Base-by-base conservation (phyloP, 2,113 vertebrate genomes). In the Calonectris borealis region DNA sequence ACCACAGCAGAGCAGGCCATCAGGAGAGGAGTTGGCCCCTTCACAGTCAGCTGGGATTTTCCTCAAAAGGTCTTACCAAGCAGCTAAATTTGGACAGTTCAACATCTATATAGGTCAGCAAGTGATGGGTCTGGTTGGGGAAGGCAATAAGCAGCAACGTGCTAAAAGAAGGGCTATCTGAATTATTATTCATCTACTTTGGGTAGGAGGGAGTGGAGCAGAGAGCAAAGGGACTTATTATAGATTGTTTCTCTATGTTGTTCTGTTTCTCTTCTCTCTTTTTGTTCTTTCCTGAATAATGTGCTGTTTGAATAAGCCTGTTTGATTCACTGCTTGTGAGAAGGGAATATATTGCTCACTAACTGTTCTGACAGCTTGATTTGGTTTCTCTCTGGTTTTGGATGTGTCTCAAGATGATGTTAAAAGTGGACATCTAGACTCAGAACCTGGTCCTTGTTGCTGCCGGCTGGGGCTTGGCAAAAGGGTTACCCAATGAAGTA, bases 251-350 rank as follows among this genome's bases (percentile, higher is more conserved):
- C 21, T 48, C 6, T 48, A 0, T 72, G 29, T 54, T 66, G 11
- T 75, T 66, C 29, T 38, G 2, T 94, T 71, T 54, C 54, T 73
- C 8, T 65, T 70, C 26, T 64, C 10, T 81, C 10, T 77, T 72
- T 95, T 86, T 69, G 2, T 69, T 44, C 7, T 73, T 48, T 69
- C 51, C 14, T 4, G 60, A 75, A 70, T 52, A 72, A 51, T 10
- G 10, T 55, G n/a, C 32, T 88, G 2, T 81, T 89, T 95, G 22
- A 82, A 68, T 55, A 64, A 84, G 36, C 20, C 44, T 64, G 16
- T 70, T 90, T 83, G 27, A 77, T 92, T 92, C 54, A 65, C 60
- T 91, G 69, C 42, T 82, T 73, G 9, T 71, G 69, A 89, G 26
- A 20, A 34, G 11, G n/a, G 22, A 77, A 66, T 94, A 46, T 49